Percentiles rank a stretch among this genome's conserved stretches.
phyloP scores from a whole-genome alignment of 2,113 vertebrate species.

The Ailurus styani region DNA sequence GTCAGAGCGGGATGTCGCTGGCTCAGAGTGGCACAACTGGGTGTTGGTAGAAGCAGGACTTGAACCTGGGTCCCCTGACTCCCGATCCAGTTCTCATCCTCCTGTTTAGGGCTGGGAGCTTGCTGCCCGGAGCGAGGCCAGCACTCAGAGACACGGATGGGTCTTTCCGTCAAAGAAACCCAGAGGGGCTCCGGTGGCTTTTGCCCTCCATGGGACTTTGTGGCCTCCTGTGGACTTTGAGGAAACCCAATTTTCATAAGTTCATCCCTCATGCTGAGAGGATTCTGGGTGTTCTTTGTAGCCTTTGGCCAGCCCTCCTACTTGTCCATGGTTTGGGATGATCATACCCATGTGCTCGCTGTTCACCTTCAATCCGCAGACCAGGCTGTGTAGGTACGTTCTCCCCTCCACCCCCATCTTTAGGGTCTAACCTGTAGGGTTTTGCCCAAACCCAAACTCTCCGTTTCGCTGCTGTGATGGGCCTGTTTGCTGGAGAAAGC shows the following conservation, averaged over 20 bases:
- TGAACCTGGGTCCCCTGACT: not conserved
- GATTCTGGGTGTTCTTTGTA: not conserved
- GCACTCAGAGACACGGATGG: not conserved
- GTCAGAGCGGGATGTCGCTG: not conserved
- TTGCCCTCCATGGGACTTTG: no score
- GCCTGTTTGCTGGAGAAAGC: not conserved
- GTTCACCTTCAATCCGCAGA: not conserved
- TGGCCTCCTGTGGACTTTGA: not conserved
- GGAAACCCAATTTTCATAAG: not conserved
- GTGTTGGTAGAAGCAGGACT: not conserved
- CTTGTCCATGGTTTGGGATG: not conserved
- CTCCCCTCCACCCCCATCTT: rapidly evolving
- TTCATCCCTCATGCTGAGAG: not conserved
- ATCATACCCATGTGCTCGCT: not conserved
- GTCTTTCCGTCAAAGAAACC: not conserved
- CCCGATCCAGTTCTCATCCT: not conserved
- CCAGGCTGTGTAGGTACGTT: not conserved
- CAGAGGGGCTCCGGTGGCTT: not conserved
- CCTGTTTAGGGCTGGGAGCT: not conserved
- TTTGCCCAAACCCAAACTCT: not conserved
- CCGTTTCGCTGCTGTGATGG: not conserved
- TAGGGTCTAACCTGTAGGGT: not conserved
- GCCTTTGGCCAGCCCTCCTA: not conserved
- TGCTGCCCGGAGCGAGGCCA: not conserved
- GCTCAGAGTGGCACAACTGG: not conserved